Evolutionary conservation across 2,113 vertebrate species (phyloP), one percentile per base, ranked within the genome.

Genomic region (Gadus macrocephalus): DNA sequence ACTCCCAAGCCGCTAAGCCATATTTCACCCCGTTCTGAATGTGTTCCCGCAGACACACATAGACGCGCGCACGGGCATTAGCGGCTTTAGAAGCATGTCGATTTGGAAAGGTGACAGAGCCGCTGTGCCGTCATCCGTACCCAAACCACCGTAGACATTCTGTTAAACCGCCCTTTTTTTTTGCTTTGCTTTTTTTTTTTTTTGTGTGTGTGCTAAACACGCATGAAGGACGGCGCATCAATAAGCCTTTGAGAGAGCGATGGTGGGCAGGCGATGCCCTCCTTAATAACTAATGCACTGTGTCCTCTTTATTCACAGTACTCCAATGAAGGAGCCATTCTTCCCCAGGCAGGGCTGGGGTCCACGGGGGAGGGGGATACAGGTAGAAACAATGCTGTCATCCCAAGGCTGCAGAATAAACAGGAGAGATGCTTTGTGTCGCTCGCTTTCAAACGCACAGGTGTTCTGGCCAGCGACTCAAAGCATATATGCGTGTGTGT

Each of bases 381-480:
- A 16, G 72, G 66, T 53, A n/a, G 61, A 76, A 84, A 89, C 86
- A 89, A 90, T 85, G 74, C 74, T 84, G 86, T 88, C 86, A 88
- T 81, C 86, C 86, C 85, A 78, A 76, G 83, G 81, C 78, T 83
- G 75, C 68, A 67, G 75, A 82, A 85, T 81, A 80, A 84, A 85
- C 73, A 81, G 83, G 72, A 83, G 79, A 74, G 71, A 78, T 64
- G 78, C 80, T 87, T 88, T 87, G 85, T 88, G 75, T 72, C 68
- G 73, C 69, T 82, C 74, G 62, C 71, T 79, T 81, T 88, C 9
- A 88, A 86, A 84, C 25, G 69, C 72, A 79, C 87, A 90, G 88
- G 88, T 91, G 87, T 84, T 84, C 81, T 84, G 88, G 86, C 88
- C 87, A 79, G 77, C 79, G 67, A 79, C 81, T 80, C 81, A 87